A percentile compares a stretch with the other conserved stretches of the same genome.
phyloP scores from a whole-genome alignment of 2,113 vertebrate genomes.

The Leucosticte australis region DNA sequence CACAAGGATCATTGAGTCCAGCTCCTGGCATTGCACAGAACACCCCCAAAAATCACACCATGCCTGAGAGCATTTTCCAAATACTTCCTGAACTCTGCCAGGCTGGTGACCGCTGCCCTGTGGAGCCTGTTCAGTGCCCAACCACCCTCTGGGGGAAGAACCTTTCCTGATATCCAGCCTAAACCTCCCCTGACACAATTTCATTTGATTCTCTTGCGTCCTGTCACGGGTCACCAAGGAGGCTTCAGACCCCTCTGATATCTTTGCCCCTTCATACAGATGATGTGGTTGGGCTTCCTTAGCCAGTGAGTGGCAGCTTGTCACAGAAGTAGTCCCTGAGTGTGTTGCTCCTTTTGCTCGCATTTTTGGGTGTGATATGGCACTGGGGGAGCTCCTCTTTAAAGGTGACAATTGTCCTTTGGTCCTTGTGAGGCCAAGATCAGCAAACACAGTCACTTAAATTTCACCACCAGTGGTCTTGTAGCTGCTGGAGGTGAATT shows the following conservation, averaged over 20 bases:
- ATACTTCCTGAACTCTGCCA: not conserved
- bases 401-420: not conserved
- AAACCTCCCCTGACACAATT: not conserved
- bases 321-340: not conserved
- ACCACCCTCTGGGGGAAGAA: not conserved
- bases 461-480: not conserved
- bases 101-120: not conserved
- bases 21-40: too few species aligned
- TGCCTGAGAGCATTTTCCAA: not conserved
- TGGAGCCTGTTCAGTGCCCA: not conserved
- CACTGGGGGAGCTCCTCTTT: not conserved
- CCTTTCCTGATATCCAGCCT: not conserved
- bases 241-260: not conserved
- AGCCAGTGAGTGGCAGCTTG: not conserved
- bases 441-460: fast-evolving
- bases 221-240: not conserved
- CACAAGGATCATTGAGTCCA: not conserved
- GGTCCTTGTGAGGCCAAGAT: not conserved
- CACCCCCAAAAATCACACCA: not conserved
- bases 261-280: not conserved
- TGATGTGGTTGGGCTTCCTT: not conserved
- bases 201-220: fast-evolving
- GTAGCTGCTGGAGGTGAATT: not conserved
- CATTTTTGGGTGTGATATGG: not conserved
- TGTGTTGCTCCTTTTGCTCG: fast-evolving